A percentile compares a stretch with the other conserved stretches of the same genome.
Conservation (phyloP, 1,140 invertebrate genomes). For the Tigriopus japonicus region DNA sequence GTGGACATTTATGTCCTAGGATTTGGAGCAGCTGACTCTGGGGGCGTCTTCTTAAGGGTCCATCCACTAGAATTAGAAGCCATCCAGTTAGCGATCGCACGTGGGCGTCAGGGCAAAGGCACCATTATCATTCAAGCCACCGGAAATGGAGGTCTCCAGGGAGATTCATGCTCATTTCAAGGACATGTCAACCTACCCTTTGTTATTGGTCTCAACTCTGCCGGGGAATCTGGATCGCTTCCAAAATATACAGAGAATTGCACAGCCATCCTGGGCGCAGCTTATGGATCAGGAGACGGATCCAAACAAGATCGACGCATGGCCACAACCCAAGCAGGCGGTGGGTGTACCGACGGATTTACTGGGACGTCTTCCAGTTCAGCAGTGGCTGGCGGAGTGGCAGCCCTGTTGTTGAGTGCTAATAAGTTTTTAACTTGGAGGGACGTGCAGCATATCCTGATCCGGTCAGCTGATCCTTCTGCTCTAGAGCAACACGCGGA, state of each 20-base stretch:
- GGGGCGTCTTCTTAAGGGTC: background rate
- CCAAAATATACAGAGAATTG: background rate
- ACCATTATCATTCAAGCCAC: background rate
- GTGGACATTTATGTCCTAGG: background rate
- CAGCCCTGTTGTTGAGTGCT: constrained; percentile 68
- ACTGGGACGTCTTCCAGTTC: constrained; percentile 79
- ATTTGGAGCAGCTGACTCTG: background rate
- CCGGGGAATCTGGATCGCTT: background rate
- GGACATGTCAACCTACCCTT: background rate
- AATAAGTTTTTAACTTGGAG: constrained; percentile 80
- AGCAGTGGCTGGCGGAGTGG: constrained; percentile 83
- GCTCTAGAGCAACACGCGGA: too few relatives aligned
- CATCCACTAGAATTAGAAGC: background rate
- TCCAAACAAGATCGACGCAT: background rate
- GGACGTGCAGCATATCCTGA: constrained; percentile 84
- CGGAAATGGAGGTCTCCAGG: background rate
- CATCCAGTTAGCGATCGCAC: background rate
- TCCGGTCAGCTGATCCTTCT: constrained; percentile 26
- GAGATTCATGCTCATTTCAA: background rate
- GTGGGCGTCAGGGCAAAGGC: background rate
- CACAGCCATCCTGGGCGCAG: background rate
- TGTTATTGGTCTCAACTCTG: background rate
- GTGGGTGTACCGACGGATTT: background rate
- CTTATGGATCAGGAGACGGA: background rate
- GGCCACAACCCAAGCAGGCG: background rate